Conservation (phyloP, 2,888 invertebrate genomes). For the Microctonus brassicae region DNA sequence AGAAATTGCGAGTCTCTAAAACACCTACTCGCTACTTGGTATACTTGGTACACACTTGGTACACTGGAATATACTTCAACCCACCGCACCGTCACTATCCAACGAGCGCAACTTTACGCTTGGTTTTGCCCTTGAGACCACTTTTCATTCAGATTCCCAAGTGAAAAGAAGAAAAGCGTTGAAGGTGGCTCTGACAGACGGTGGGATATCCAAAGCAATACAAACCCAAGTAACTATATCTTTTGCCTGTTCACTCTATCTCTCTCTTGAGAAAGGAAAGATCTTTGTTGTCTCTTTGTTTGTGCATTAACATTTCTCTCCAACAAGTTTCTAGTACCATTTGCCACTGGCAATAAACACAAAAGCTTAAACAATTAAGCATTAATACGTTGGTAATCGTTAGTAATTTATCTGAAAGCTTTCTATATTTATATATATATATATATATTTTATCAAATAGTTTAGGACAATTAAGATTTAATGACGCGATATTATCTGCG, state of each 20-base stretch:
- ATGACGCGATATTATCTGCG: not conserved
- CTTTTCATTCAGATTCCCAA: conserved; percentile 29
- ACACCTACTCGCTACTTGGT: conserved; percentile 17
- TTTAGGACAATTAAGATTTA: not conserved
- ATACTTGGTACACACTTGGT: conserved; percentile 4
- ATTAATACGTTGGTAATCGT: not conserved
- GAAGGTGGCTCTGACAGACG: conserved; percentile 23
- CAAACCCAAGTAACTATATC: conserved; percentile 4
- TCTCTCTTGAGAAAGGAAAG: not conserved
- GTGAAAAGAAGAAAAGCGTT: conserved; percentile 24
- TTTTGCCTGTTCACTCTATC: not conserved
- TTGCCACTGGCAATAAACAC: not conserved
- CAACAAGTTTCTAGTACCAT: not conserved
- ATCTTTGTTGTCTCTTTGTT: not conserved
- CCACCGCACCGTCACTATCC: conserved; percentile 11
- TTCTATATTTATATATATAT: not conserved
- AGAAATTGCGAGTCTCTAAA: conserved; percentile 19
- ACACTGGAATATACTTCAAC: not conserved
- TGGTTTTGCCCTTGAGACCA: conserved; percentile 23
- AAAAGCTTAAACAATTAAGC: conserved; percentile 3
- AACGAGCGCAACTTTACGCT: conserved; percentile 23
- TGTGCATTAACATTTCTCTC: not conserved
- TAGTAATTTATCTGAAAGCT: not conserved
- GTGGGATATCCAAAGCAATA: conserved; percentile 6
- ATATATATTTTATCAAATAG: not conserved